These are phyloP conservation scores for Empis livida DNA, from an alignment of 2,888 invertebrate genomes.

Conservation along the genomic window DNA sequence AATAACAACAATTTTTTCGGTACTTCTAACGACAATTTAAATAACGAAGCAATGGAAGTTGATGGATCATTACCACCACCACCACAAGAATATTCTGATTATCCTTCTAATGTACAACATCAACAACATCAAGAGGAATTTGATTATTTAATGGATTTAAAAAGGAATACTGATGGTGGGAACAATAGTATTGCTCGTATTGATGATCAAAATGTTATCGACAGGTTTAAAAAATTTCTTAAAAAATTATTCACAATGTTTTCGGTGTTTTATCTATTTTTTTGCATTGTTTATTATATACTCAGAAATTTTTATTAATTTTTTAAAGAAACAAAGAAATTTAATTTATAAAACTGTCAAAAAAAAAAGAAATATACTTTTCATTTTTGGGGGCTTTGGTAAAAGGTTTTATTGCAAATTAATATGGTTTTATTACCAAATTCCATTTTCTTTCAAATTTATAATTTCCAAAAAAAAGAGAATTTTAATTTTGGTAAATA, in stretches of 20 bases:
- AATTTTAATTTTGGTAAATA: too few relatives aligned
- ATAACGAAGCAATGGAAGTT: conserved; percentile 33
- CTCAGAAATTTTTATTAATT: background rate
- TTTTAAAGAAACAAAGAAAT: background rate
- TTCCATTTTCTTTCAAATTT: too few relatives aligned
- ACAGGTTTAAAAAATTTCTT: conserved; percentile 29
- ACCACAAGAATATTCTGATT: conserved; percentile 25
- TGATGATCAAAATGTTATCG: conserved; percentile 30
- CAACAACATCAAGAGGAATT: conserved; percentile 28
- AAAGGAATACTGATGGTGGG: conserved; percentile 6
- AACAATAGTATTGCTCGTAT: conserved; percentile 16
- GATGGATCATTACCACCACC: conserved; percentile 28
- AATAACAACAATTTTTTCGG: too few relatives aligned
- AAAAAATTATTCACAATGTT: background rate
- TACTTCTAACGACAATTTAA: too few relatives aligned
- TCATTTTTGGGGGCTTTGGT: too few relatives aligned
- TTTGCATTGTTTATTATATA: background rate
- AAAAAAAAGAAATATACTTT: too few relatives aligned
- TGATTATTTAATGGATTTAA: conserved; percentile 28
- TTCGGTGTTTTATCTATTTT: background rate
- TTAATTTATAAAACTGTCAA: too few relatives aligned
- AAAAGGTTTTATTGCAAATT: too few relatives aligned
- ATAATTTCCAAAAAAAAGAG: too few relatives aligned
- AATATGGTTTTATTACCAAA: too few relatives aligned
- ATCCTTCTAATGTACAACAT: conserved; percentile 11